These are phyloP conservation scores for Amphiprion ocellaris DNA, from an alignment of 2,113 vertebrate species.

Conservation along the genomic window DNA sequence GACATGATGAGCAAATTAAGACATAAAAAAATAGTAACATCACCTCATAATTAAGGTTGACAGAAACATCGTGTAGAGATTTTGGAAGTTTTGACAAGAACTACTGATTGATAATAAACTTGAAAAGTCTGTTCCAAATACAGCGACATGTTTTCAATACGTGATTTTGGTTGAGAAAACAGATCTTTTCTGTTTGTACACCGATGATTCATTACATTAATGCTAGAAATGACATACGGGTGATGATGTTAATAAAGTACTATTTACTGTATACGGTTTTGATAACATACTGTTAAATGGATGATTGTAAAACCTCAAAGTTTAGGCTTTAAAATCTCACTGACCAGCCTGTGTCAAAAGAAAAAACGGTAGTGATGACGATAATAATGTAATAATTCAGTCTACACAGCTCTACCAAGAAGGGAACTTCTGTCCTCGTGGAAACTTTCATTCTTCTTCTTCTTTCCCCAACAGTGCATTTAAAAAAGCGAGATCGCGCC, in stretches of 20 bases:
- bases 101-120: slow-evolving; percentile 95
- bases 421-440: slow-evolving; percentile 60
- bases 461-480: slow-evolving; percentile 76
- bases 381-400: slow-evolving; percentile 73
- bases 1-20: slow-evolving; percentile 33
- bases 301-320: slow-evolving; percentile 69
- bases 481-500: slow-evolving; percentile 48
- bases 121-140: slow-evolving; percentile 92
- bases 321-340: slow-evolving; percentile 77
- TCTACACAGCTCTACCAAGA: slow-evolving; percentile 77
- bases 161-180: slow-evolving; percentile 90
- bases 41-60: slow-evolving; percentile 73
- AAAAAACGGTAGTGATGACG: slow-evolving; percentile 68
- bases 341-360: slow-evolving; percentile 71
- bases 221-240: slow-evolving; percentile 79
- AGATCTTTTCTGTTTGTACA: slow-evolving; percentile 79
- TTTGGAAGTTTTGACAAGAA: slow-evolving; percentile 91
- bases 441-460: slow-evolving; percentile 29
- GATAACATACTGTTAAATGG: slow-evolving; percentile 58
- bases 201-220: slow-evolving; percentile 77
- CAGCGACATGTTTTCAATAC: slow-evolving; percentile 91
- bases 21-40: slow-evolving; percentile 60
- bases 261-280: slow-evolving; percentile 69
- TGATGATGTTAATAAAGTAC: slow-evolving; percentile 78
- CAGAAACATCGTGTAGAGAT: slow-evolving; percentile 74